These are phyloP conservation scores for Epizoanthus stellaris DNA, from an alignment of 92 coral and sea anemone genomes.

Conservation along the genomic window DNA sequence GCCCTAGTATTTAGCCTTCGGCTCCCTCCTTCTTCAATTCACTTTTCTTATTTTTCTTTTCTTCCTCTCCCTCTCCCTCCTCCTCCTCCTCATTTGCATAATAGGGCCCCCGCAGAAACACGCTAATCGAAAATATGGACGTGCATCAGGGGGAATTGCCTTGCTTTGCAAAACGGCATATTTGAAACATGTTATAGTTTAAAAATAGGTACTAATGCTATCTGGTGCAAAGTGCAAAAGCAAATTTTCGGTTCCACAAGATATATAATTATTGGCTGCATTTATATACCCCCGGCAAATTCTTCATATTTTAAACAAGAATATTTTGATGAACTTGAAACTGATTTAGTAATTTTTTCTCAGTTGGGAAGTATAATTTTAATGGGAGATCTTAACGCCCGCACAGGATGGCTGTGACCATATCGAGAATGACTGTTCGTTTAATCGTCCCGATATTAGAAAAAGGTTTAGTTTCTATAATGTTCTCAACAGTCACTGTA, in stretches of 20 bases:
- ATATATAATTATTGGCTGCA: constrained; percentile 12
- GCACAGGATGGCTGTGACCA: constrained; percentile 22
- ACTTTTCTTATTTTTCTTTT: too few relatives aligned
- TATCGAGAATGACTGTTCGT: neutral
- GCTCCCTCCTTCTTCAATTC: too few relatives aligned
- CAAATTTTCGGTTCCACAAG: constrained; percentile 1
- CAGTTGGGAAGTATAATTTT: neutral
- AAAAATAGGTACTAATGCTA: constrained; percentile 18
- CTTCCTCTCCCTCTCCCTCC: too few relatives aligned
- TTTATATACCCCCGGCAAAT: constrained; percentile 10
- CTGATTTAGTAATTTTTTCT: neutral
- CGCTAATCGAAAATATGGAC: too few relatives aligned
- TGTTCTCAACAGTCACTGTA: constrained; percentile 48
- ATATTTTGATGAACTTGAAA: constrained; percentile 17
- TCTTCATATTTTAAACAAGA: constrained; percentile 22
- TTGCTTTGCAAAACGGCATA: too few relatives aligned
- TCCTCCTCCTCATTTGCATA: too few relatives aligned
- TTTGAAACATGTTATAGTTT: constrained; percentile 1
- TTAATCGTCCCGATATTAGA: neutral
- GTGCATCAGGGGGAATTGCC: too few relatives aligned
- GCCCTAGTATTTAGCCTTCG: too few relatives aligned
- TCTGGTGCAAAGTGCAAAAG: constrained; percentile 7
- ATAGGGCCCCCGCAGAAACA: too few relatives aligned
- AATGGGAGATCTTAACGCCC: constrained; percentile 5
- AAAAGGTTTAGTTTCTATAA: constrained; percentile 44